Evolutionary conservation across 2,888 invertebrate genomes (phyloP).

Genomic region (Caenorhabditis sp.): DNA sequence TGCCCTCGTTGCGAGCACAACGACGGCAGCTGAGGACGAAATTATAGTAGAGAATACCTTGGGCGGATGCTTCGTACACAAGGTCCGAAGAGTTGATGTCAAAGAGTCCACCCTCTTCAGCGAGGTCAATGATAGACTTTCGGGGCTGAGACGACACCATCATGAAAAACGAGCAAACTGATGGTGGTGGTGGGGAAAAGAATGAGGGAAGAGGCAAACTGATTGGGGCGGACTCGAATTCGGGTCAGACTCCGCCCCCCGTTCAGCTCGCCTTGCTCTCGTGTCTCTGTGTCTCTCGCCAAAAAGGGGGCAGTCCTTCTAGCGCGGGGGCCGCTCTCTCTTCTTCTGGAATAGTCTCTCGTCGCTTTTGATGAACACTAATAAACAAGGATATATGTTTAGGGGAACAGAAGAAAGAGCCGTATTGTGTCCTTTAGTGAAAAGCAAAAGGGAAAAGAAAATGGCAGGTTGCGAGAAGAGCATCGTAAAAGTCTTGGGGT

Average conservation of each 20-base stretch:
- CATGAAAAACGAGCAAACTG: conserved; percentile 37
- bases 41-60: conserved; percentile 80
- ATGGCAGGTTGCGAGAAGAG: conserved; percentile 1
- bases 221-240: conserved; percentile 60
- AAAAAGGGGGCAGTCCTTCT: conserved; percentile 1
- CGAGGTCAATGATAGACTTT: conserved; percentile 80
- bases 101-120: conserved; percentile 78
- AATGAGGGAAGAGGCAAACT: conserved; percentile 28
- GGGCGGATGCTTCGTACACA: conserved; percentile 77
- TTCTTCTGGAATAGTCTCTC: conserved; percentile 33
- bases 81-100: conserved; percentile 80
- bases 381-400: conserved; percentile 54
- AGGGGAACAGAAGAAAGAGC: conserved; percentile 19
- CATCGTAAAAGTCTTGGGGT: conserved; percentile 3
- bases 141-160: conserved; percentile 65
- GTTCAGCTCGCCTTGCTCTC: conserved; percentile 46
- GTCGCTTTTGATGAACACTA: conserved; percentile 35
- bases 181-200: conserved; percentile 9
- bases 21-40: conserved; percentile 76
- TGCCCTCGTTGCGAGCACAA: conserved; percentile 48
- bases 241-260: conserved; percentile 60
- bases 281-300: conserved; percentile 28
- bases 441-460: conserved; percentile 6
- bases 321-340: conserved; percentile 32
- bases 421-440: conserved; percentile 36